Conservation (phyloP, 2,113 vertebrate species). For the Hemibagrus wyckioides region DNA sequence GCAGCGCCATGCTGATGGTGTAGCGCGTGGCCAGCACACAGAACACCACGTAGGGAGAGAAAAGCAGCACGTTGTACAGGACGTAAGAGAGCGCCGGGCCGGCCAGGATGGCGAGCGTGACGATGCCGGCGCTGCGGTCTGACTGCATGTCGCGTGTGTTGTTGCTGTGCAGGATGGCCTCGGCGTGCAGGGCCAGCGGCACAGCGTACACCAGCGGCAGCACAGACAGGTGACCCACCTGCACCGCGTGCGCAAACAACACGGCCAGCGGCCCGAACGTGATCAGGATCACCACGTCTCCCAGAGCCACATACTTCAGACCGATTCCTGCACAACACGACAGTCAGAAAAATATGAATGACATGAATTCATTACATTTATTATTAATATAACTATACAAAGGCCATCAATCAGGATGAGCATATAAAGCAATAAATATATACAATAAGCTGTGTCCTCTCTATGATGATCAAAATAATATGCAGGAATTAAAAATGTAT, state of each 20-base stretch:
- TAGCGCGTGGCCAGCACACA: constrained; percentile 90
- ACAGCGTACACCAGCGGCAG: constrained; percentile 91
- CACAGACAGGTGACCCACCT: constrained; percentile 91
- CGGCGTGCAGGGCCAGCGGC: constrained; percentile 91
- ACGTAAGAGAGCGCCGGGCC: constrained; percentile 90
- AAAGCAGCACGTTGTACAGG: constrained; percentile 88
- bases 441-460: neutral
- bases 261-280: constrained; percentile 96
- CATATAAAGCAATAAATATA: neutral
- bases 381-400: neutral
- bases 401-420: too few relatives aligned
- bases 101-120: constrained; percentile 94
- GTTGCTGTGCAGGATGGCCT: constrained; percentile 98
- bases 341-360: neutral
- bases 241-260: constrained; percentile 93
- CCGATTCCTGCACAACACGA: constrained; percentile 81
- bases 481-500: neutral
- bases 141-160: constrained; percentile 97
- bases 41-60: constrained; percentile 91
- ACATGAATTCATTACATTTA: neutral
- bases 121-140: constrained; percentile 90
- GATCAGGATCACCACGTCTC: constrained; percentile 96
- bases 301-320: constrained; percentile 95
- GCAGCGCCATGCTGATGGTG: constrained; percentile 93
- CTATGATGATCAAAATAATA: neutral